Conservation (phyloP, 2,888 invertebrate genomes). For the Drosophila prolongata region DNA sequence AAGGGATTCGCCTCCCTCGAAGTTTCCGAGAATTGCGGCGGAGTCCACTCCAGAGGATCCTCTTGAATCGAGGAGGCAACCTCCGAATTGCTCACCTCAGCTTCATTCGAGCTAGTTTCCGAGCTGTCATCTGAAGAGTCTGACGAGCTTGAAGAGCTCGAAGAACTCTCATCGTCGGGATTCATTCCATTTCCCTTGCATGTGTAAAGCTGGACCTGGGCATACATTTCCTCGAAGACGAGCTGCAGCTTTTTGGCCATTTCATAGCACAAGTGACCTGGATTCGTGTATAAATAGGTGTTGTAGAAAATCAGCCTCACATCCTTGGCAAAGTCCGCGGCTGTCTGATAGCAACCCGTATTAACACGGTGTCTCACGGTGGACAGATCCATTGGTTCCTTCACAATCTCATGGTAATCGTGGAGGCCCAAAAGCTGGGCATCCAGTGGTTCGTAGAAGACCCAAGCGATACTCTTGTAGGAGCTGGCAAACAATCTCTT, state of each 20-base stretch:
- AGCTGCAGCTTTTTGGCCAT: conserved; percentile 59
- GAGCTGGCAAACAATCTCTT: conserved; percentile 40
- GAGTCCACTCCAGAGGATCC: background rate
- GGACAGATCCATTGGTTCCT: conserved; percentile 61
- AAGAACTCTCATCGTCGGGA: background rate
- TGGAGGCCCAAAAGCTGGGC: conserved; percentile 28
- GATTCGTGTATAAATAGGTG: conserved; percentile 55
- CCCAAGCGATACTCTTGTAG: conserved; percentile 52
- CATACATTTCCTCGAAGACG: conserved; percentile 54
- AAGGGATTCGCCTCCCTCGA: background rate
- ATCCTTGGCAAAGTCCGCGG: conserved; percentile 53
- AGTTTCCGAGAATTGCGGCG: background rate
- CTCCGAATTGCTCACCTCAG: background rate
- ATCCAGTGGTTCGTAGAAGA: conserved; percentile 61
- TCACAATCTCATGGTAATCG: conserved; percentile 46
- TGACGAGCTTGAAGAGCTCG: background rate
- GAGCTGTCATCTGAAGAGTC: no score
- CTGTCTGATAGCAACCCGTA: conserved; percentile 27
- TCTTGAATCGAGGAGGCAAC: background rate
- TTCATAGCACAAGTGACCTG: conserved; percentile 50
- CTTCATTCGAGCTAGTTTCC: background rate
- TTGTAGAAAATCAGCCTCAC: conserved; percentile 57
- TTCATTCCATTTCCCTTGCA: no score
- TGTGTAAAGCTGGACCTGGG: conserved; percentile 2
- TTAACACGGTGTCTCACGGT: conserved; percentile 42